Evolutionary conservation across 2,888 invertebrate species (phyloP).

Genomic region (Ischnura elegans): DNA sequence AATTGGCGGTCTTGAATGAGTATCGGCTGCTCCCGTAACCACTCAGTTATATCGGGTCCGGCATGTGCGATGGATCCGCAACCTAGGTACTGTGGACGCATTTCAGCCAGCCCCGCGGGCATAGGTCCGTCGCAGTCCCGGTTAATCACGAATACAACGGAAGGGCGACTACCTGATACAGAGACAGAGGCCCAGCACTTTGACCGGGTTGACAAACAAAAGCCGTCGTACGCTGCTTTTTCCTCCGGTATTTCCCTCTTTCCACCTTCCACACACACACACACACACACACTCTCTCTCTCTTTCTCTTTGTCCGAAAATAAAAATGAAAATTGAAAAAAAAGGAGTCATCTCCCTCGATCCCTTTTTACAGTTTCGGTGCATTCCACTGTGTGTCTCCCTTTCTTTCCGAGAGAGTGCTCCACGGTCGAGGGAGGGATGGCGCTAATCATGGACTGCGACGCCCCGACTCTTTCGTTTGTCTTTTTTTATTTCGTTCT

Average conservation of each 20-base stretch:
- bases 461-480: background rate
- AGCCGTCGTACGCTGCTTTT: background rate
- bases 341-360: background rate
- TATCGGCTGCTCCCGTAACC: background rate
- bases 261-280: background rate
- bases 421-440: background rate
- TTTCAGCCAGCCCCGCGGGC: background rate
- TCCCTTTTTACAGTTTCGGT: background rate
- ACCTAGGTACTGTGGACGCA: no score
- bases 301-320: background rate
- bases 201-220: conserved; percentile 5
- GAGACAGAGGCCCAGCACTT: background rate
- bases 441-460: conserved; percentile 1
- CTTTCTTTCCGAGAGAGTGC: background rate
- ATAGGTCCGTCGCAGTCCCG: background rate
- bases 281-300: no score
- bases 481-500: background rate
- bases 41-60: background rate
- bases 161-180: background rate
- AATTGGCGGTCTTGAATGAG: background rate
- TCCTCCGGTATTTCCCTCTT: background rate
- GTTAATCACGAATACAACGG: background rate
- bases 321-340: background rate
- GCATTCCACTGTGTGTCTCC: background rate
- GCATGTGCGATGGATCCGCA: no score